These are phyloP conservation scores for Epinotia brunnichana DNA, from an alignment of 2,888 invertebrate species.

Conservation along the genomic window DNA sequence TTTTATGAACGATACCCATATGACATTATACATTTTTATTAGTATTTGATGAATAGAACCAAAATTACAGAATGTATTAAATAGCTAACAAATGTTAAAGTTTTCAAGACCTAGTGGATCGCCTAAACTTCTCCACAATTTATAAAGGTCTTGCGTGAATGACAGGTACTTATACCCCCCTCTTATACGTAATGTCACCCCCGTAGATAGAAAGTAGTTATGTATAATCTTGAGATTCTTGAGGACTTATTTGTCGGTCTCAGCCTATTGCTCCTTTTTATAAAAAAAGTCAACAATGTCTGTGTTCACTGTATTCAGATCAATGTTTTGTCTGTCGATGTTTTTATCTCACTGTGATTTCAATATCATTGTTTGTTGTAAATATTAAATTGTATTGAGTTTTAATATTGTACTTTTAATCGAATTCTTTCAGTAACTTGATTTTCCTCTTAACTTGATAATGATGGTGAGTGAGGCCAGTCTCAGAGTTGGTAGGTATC, in stretches of 20 bases:
- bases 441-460: not conserved
- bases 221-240: conserved; percentile 23
- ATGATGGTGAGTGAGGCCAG: not conserved
- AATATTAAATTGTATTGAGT: conserved; percentile 74
- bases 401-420: conserved; percentile 55
- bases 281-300: conserved; percentile 40
- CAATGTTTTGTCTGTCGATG: conserved; percentile 65
- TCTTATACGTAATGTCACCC: conserved; percentile 10
- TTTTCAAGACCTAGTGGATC: conserved; percentile 19
- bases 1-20: no score
- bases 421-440: not conserved
- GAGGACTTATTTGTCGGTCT: conserved; percentile 25
- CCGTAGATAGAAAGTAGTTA: conserved; percentile 21
- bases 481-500: not conserved
- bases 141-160: not conserved
- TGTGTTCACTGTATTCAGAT: conserved; percentile 57
- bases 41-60: no score
- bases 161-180: not conserved
- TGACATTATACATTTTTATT: no score
- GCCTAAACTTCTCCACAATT: not conserved
- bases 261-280: conserved; percentile 36
- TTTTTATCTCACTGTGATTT: conserved; percentile 78
- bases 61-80: no score
- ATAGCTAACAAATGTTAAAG: no score
- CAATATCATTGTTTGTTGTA: conserved; percentile 74